Evolutionary conservation across 2,113 vertebrate species (phyloP), one percentile per base, ranked within the genome.

Genomic region (Hylia prasina): DNA sequence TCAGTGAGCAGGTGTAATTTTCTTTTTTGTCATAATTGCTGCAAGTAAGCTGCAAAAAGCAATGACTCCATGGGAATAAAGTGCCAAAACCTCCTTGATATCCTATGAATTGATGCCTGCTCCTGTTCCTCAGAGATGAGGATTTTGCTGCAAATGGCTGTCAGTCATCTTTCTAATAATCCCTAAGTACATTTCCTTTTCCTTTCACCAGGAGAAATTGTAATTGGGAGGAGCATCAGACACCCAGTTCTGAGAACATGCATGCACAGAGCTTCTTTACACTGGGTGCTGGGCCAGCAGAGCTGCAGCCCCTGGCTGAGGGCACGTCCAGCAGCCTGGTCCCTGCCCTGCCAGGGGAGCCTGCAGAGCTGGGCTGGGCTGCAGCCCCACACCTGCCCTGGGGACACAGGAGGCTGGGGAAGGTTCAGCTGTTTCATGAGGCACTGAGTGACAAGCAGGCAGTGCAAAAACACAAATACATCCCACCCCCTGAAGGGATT

Each of bases 1-100:
- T 78, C 87, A 42, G 39, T 58, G 68, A 96, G 68, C 60, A 88
- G 72, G 53, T 76, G 51, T 77, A 88, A 42, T n/a, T 87, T 75
- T 1, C 82, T 87, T 88, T 96, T 35, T 56, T 90, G 96, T 63
- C 15, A 23, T 93, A 94, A 86, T 87, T 58, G 78, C 66, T 83
- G 11, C 56, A 61, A 78, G 53, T 33, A 13, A 3, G 45, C 1
- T 3, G 56, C n/a, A 70, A 66, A 88, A 84, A 44, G 24, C 63
- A 60, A n/a, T 14, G 8, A 53, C 11, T 86, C 42, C 21, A 35
- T n/a, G 42, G 24, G 47, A 82, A 76, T 50, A 61, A 82, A 75
- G 30, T 18, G 30, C n/a, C 50, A 35, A 82, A 70, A 72, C 6
- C 44, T 76, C 22, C 57, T 63, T 57, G 50, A 44, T n/a, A 33